These are phyloP conservation scores for Hetaerina americana DNA, from an alignment of 1,140 invertebrate species.

Conservation along the genomic window DNA sequence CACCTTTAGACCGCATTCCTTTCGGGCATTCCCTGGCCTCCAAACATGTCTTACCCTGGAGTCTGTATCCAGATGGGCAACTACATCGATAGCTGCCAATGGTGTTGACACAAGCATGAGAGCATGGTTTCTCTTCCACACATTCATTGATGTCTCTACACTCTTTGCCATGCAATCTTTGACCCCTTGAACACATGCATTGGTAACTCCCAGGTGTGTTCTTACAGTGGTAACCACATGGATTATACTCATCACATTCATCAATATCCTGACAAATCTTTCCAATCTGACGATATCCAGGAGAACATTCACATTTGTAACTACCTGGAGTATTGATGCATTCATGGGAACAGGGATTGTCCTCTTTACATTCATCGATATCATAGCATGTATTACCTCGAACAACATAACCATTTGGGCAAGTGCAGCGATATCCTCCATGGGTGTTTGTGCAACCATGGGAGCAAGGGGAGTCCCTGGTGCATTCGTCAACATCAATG, in stretches of 20 bases:
- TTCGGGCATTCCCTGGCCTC: slow-evolving; percentile 19
- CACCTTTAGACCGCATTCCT: not conserved
- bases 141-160: slow-evolving; percentile 74
- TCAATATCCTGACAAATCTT: slow-evolving; percentile 56
- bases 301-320: slow-evolving; percentile 33
- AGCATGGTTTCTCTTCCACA: slow-evolving; percentile 52
- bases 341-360: slow-evolving; percentile 21
- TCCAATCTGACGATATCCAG: not conserved
- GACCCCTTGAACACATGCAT: slow-evolving; percentile 61
- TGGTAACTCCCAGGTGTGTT: slow-evolving; percentile 66
- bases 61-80: slow-evolving; percentile 54
- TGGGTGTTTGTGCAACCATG: slow-evolving; percentile 32
- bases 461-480: slow-evolving; percentile 24
- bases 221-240: slow-evolving; percentile 61
- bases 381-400: slow-evolving; percentile 45
- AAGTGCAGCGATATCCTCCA: slow-evolving; percentile 30
- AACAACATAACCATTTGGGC: slow-evolving; percentile 33
- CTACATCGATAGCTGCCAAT: slow-evolving; percentile 27
- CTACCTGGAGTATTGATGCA: slow-evolving; percentile 30
- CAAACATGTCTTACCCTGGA: slow-evolving; percentile 58
- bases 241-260: slow-evolving; percentile 50
- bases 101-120: slow-evolving; percentile 28
- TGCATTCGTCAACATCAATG: slow-evolving; percentile 53
- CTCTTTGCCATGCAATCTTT: slow-evolving; percentile 55
- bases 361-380: slow-evolving; percentile 38